These are phyloP conservation scores for Grammomys dolichurus DNA, from an alignment of 2,113 vertebrate species.

Conservation along the genomic window DNA sequence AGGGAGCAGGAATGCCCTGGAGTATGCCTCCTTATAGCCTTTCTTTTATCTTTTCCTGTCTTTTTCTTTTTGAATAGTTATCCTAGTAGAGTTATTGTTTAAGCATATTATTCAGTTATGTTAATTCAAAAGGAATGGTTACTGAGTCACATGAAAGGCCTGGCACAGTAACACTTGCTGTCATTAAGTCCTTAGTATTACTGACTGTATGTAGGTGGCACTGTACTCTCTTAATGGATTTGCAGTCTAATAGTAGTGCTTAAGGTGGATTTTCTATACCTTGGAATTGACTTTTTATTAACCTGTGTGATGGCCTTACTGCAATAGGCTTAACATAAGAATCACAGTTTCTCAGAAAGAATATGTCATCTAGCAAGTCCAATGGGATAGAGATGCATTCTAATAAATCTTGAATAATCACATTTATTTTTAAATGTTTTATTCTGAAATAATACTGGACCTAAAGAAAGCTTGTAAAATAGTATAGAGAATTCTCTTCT, in stretches of 20 bases:
- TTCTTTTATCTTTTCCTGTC: background rate
- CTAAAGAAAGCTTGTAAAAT: slow-evolving; percentile 28
- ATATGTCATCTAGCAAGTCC: slow-evolving; percentile 13
- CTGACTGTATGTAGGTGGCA: slow-evolving; percentile 10
- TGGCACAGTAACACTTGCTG: slow-evolving; percentile 15
- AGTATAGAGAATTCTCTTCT: background rate
- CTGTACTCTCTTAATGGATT: slow-evolving; percentile 61
- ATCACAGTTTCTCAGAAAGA: slow-evolving; percentile 34
- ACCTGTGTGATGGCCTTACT: slow-evolving; percentile 42
- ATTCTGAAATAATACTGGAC: slow-evolving; percentile 2
- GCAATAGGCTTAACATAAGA: slow-evolving; percentile 37
- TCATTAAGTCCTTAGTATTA: slow-evolving; percentile 31
- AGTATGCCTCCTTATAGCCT: background rate
- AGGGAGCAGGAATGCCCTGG: background rate
- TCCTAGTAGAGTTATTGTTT: slow-evolving; percentile 9
- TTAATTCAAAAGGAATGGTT: slow-evolving; percentile 23
- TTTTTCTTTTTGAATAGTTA: background rate
- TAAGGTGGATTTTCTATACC: slow-evolving; percentile 56
- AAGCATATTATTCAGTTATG: slow-evolving; percentile 16
- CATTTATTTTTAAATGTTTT: slow-evolving; percentile 47
- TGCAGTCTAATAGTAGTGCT: slow-evolving; percentile 59
- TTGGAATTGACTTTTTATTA: slow-evolving; percentile 73
- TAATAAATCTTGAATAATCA: slow-evolving; percentile 36
- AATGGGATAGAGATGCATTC: slow-evolving; percentile 10
- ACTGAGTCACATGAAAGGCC: background rate